phyloP scores from a whole-genome alignment of 2,113 vertebrate genomes.

The Otolemur garnettii region DNA sequence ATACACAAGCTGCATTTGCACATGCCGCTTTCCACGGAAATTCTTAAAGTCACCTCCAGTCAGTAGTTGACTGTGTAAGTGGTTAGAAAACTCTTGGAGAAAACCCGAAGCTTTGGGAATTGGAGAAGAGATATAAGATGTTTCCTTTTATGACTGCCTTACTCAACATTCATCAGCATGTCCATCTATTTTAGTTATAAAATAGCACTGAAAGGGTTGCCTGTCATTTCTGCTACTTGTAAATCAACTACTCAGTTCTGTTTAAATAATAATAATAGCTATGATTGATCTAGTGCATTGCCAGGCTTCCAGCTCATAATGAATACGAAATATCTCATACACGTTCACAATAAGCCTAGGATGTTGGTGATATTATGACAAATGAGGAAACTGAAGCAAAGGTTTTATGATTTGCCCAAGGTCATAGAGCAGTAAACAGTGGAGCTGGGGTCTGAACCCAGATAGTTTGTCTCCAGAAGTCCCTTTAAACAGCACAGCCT shows the following conservation, averaged over 20 bases:
- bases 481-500: background rate
- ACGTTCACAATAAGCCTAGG: background rate
- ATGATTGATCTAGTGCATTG: background rate
- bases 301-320: background rate
- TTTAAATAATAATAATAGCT: background rate
- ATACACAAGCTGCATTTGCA: background rate
- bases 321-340: background rate
- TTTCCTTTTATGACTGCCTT: background rate
- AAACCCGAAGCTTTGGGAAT: background rate
- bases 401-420: background rate
- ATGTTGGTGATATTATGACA: background rate
- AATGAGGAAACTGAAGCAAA: background rate
- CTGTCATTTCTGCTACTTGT: background rate
- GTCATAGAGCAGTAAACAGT: background rate
- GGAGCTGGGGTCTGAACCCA: background rate
- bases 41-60: conserved; percentile 3
- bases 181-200: background rate
- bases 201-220: background rate
- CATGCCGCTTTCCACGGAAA: background rate
- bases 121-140: background rate
- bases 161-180: background rate
- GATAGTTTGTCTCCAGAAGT: background rate
- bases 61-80: background rate
- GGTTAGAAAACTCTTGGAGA: background rate
- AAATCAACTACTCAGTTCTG: background rate